Conservation (phyloP, 1,140 invertebrate species). For the Neuroterus valhalla region DNA sequence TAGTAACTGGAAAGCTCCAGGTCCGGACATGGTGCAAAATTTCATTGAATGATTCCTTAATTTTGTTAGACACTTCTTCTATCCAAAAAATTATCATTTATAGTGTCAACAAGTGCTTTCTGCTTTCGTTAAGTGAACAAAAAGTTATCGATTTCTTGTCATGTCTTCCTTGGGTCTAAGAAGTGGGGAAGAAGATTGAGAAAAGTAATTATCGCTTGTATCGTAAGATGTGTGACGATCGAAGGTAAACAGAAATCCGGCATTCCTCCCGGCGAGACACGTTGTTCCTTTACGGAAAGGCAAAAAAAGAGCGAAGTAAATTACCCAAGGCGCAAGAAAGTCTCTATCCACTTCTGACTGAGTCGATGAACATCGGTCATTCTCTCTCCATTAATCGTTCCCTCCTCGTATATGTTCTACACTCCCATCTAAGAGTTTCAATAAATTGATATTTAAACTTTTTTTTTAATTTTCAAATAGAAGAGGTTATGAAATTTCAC, state of each 20-base stretch:
- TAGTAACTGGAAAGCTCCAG: too few relatives aligned
- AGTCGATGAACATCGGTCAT: constrained; percentile 46
- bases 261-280: constrained; percentile 25
- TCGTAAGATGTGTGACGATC: constrained; percentile 29
- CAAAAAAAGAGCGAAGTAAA: constrained; percentile 30
- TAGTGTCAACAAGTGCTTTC: not conserved
- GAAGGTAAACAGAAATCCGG: constrained; percentile 26
- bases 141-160: not conserved
- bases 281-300: constrained; percentile 30
- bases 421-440: too few relatives aligned
- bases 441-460: too few relatives aligned
- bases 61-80: too few relatives aligned
- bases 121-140: not conserved
- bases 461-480: too few relatives aligned
- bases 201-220: constrained; percentile 31
- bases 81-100: not conserved
- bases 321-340: constrained; percentile 26
- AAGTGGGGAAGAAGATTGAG: constrained; percentile 18
- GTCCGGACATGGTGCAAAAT: too few relatives aligned
- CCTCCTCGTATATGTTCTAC: constrained; percentile 45
- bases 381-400: constrained; percentile 42
- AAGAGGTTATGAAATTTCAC: too few relatives aligned
- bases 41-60: too few relatives aligned
- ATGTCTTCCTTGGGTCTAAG: not conserved
- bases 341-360: constrained; percentile 43